Conservation (phyloP, 1,140 invertebrate genomes). For the Episyrphus balteatus region DNA sequence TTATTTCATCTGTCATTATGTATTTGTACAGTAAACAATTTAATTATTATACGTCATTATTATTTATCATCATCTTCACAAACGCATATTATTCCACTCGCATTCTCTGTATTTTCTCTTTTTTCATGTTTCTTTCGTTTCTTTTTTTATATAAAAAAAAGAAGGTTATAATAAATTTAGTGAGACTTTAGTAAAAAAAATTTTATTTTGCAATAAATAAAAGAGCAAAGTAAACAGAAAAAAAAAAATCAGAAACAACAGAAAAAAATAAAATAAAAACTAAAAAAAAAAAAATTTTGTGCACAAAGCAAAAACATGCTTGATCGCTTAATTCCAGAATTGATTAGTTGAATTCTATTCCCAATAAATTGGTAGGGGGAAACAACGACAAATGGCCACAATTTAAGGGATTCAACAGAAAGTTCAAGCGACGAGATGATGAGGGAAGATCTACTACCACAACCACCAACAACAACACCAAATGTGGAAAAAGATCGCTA, state of each 20-base stretch:
- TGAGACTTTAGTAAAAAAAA: conserved; percentile 35
- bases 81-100: no score
- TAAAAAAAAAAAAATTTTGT: conserved; percentile 6
- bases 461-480: conserved; percentile 21
- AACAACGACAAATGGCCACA: conserved; percentile 38
- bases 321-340: conserved; percentile 36
- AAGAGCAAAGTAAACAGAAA: conserved; percentile 10
- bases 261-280: conserved; percentile 5
- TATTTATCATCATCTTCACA: no score
- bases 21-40: neutral
- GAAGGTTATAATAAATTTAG: conserved; percentile 37
- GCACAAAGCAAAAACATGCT: conserved; percentile 9
- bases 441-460: neutral
- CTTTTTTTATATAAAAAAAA: conserved; percentile 5
- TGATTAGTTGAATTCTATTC: conserved; percentile 39
- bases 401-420: conserved; percentile 38
- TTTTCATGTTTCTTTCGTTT: no score
- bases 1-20: neutral
- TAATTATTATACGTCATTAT: no score
- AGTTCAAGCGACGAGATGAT: conserved; percentile 34
- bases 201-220: neutral
- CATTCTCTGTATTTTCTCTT: no score
- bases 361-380: conserved; percentile 38
- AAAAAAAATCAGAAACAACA: conserved; percentile 7
- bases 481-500: conserved; percentile 4